phyloP scores from a whole-genome alignment of 2,113 vertebrate genomes.

The Nestor notabilis region DNA sequence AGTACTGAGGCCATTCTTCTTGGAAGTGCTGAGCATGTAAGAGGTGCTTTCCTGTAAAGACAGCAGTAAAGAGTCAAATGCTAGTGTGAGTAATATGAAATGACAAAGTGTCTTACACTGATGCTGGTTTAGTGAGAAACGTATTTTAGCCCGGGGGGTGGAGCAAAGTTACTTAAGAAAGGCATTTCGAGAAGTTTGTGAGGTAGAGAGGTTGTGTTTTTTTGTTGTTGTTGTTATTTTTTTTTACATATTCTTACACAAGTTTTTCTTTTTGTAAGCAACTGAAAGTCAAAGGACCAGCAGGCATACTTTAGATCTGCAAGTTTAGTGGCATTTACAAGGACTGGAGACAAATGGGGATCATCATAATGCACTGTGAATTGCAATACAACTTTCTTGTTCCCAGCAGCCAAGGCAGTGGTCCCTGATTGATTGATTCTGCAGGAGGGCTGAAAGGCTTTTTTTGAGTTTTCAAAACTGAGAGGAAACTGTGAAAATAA shows the following conservation, averaged over 20 bases:
- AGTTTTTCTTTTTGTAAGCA: background rate
- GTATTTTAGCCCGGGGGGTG: background rate
- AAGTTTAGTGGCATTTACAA: background rate
- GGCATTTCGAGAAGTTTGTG: background rate
- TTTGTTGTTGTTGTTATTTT: too few species aligned
- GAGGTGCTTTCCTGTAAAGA: background rate
- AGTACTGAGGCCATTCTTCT: background rate
- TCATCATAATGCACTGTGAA: conserved; percentile 45
- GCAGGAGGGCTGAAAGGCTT: background rate
- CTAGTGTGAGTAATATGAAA: background rate
- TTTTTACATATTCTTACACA: background rate
- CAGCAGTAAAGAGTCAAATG: background rate
- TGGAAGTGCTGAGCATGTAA: background rate
- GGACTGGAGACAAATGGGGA: conserved; percentile 39
- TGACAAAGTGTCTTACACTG: background rate
- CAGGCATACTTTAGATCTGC: conserved; percentile 3
- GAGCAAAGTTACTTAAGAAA: background rate
- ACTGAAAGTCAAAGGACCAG: background rate
- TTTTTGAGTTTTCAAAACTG: conserved; percentile 2
- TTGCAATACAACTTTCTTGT: background rate
- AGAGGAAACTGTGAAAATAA: background rate
- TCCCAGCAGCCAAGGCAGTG: background rate
- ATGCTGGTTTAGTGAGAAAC: background rate
- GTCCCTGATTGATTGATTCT: conserved; percentile 39
- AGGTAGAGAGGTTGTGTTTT: too few species aligned